Evolutionary conservation across 2,797 vertebrate genomes (phyloP).

Genomic region (Acomys russatus): DNA sequence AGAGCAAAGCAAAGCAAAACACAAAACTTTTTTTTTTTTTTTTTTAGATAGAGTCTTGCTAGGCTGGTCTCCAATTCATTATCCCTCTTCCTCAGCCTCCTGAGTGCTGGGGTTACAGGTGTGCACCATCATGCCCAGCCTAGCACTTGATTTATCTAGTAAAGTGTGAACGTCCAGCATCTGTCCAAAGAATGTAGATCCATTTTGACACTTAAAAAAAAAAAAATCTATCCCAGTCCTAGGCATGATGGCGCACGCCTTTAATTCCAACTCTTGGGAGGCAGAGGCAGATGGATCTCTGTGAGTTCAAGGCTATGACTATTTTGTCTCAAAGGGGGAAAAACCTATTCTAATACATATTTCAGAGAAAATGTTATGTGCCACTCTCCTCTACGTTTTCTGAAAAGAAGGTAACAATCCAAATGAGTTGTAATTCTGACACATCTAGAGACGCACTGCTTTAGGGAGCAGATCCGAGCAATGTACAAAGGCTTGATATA

Average conservation of each 20-base stretch:
- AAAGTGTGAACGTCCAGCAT: not conserved
- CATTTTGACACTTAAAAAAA: conserved; percentile 13
- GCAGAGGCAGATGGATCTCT: not conserved
- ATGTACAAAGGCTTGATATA: not conserved
- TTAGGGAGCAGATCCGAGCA: not conserved
- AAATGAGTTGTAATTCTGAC: conserved; percentile 30
- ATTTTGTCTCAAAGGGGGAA: not conserved
- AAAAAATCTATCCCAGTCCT: not conserved
- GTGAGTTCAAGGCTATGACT: not conserved
- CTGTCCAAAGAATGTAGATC: conserved; percentile 50
- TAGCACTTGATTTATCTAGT: conserved; percentile 5
- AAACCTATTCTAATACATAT: not conserved
- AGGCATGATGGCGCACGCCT: not conserved
- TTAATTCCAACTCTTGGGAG: not conserved
- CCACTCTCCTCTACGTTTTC: not conserved
- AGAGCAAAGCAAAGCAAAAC: not conserved
- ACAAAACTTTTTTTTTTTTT: not conserved
- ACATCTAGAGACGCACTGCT: not conserved
- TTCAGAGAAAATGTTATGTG: conserved; percentile 9
- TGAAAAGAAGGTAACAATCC: not conserved
- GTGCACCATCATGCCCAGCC: not conserved
- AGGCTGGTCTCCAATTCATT: not conserved
- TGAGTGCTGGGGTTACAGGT: not conserved
- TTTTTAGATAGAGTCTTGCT: not conserved
- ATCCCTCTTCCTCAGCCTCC: not conserved